phyloP scores from a whole-genome alignment of 2,113 vertebrate species.

The Nasalis larvatus region DNA sequence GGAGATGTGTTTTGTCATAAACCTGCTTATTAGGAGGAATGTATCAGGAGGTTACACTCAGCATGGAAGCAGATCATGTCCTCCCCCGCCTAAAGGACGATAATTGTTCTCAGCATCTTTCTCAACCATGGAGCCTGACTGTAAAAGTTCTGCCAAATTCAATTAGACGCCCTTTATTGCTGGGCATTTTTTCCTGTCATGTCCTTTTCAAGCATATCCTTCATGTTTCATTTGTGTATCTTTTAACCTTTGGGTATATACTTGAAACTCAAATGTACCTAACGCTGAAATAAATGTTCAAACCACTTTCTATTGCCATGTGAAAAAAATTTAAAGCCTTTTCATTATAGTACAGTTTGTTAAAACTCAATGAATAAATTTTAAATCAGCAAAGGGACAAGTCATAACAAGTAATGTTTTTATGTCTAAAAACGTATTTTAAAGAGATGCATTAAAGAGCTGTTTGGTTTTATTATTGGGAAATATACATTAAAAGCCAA shows the following conservation, averaged over 20 bases:
- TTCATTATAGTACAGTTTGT: background rate
- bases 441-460: background rate
- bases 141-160: conserved; percentile 26
- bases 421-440: background rate
- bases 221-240: background rate
- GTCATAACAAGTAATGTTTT: background rate
- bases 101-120: background rate
- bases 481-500: background rate
- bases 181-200: background rate
- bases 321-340: background rate
- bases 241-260: background rate
- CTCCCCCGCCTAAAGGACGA: background rate
- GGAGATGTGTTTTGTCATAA: background rate
- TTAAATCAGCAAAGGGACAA: background rate
- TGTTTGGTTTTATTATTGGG: background rate
- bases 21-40: background rate
- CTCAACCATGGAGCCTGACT: background rate
- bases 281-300: background rate
- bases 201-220: conserved; percentile 1
- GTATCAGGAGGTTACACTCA: background rate
- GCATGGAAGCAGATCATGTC: background rate
- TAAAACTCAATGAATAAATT: conserved; percentile 13
- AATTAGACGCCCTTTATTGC: background rate
- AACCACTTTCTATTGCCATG: background rate
- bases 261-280: background rate